Percentiles rank a stretch among this genome's conserved stretches.
phyloP scores from a whole-genome alignment of 2,113 vertebrate genomes.

The Salvelinus alpinus region DNA sequence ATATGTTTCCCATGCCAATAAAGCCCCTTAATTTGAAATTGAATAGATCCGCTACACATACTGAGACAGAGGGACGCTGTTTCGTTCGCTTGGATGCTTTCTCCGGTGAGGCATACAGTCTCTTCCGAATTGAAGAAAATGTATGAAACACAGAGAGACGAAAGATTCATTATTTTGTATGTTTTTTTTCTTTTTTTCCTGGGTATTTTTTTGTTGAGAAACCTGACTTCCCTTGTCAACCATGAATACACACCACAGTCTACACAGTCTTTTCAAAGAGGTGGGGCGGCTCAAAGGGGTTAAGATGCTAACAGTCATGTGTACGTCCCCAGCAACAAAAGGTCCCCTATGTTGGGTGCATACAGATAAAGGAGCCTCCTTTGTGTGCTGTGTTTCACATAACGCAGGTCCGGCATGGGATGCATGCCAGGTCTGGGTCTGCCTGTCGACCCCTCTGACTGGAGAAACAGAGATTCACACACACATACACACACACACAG shows the following conservation, averaged over 20 bases:
- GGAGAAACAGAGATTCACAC: conserved; percentile 21
- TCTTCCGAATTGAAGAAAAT: too few relatives aligned
- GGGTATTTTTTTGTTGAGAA: background rate
- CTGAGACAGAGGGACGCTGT: too few relatives aligned
- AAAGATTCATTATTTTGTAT: too few relatives aligned
- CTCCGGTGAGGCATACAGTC: too few relatives aligned
- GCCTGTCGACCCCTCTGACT: conserved; percentile 51
- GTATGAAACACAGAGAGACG: too few relatives aligned
- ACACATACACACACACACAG: conserved; percentile 53
- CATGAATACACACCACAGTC: conserved; percentile 10
- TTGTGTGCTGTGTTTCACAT: conserved; percentile 79
- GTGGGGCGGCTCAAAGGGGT: conserved; percentile 37
- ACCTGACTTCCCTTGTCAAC: too few relatives aligned
- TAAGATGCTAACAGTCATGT: conserved; percentile 79
- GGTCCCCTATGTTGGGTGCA: conserved; percentile 76
- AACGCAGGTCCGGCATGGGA: conserved; percentile 52
- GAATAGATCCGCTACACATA: too few relatives aligned
- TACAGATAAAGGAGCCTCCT: conserved; percentile 76
- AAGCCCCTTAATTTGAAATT: too few relatives aligned
- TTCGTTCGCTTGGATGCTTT: too few relatives aligned
- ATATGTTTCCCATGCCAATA: too few relatives aligned
- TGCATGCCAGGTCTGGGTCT: conserved; percentile 65
- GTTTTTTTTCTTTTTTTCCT: too few relatives aligned
- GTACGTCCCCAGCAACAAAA: conserved; percentile 75
- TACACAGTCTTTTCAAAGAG: background rate